Conservation (phyloP, 2,888 invertebrate species). For the Oscheius myriophilus region DNA sequence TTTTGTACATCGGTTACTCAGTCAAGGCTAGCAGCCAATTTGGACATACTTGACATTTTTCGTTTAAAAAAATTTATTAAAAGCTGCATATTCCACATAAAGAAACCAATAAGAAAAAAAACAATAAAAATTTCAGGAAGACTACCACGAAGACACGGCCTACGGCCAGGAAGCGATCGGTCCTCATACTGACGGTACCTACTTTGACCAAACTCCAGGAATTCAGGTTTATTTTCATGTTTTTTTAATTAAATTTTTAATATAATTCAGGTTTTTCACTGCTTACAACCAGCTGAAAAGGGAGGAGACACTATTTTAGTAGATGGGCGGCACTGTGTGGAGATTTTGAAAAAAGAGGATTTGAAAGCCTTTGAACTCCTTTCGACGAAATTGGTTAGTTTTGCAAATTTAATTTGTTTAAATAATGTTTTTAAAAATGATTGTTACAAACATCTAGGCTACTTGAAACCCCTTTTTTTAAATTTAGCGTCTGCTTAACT, state of each 20-base stretch:
- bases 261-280: conserved; percentile 77
- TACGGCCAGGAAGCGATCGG: conserved; percentile 80
- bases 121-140: conserved; percentile 20
- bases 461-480: too few species aligned
- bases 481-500: too few species aligned
- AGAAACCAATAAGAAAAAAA: background rate
- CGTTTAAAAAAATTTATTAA: background rate
- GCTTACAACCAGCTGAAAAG: conserved; percentile 75
- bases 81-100: too few species aligned
- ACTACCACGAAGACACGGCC: conserved; percentile 79
- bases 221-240: conserved; percentile 46
- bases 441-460: too few species aligned
- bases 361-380: conserved; percentile 78
- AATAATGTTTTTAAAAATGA: too few species aligned
- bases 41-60: too few species aligned
- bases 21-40: too few species aligned
- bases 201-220: conserved; percentile 81
- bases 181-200: conserved; percentile 83
- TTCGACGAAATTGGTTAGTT: conserved; percentile 43
- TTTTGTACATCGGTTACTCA: too few species aligned
- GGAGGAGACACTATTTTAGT: conserved; percentile 82
- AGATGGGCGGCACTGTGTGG: conserved; percentile 81
- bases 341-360: conserved; percentile 71
- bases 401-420: too few species aligned
- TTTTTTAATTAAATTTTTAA: background rate